Base-by-base conservation (phyloP, 92 coral and sea anemone species). In the Heliopora coerulea region DNA sequence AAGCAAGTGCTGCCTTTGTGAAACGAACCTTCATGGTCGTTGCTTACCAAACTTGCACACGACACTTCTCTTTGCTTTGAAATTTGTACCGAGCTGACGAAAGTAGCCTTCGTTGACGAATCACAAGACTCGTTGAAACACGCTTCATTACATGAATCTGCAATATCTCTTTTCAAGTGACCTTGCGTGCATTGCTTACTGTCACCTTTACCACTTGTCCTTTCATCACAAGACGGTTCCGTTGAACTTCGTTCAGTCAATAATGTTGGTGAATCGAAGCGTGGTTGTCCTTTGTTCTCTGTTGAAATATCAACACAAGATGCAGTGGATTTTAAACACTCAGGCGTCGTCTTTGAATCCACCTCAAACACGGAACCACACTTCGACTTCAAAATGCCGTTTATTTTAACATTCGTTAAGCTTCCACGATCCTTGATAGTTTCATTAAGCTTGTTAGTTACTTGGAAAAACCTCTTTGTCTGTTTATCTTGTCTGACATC, bases 21-120 rank as follows among this genome's bases (percentile, higher is more conserved):
- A n/a, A 21, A 44, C 15, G 72, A 39, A 31, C 14, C 60, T 24
- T 39, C 13, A 6, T 15, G n/a, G 62, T 21, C 63, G 77, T 70
- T 70, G 50, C 26, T n/a, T 13, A 8, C 33, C 17, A 56, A 56
- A 70, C 56, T 34, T 70, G 77, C 52, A 70, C 77, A 70, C 77
- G 77, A 70, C 77, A 70, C 63, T 50, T 70, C n/a, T 3, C 59
- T 23, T 49, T 67, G 57, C 41, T 70, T 70, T 70, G 63, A 70
- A 70, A 29, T 70, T 70, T 37, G 30, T 54, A 17, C 34, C 29
- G 77, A 41, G 62, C 62, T 70, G 77, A 70, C 77, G 77, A 68
- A 29, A 21, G 50, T 31, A 1, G 23, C 49, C 8, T 32, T 70
- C 23, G 52, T 37, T 54, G 62, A 70, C 77, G 63, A 52, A 70